A percentile compares a stretch with the other conserved stretches of the same genome.
These are phyloP conservation scores for Camponotus pennsylvanicus DNA, from an alignment of 1,140 invertebrate species.

Conservation along the genomic window DNA sequence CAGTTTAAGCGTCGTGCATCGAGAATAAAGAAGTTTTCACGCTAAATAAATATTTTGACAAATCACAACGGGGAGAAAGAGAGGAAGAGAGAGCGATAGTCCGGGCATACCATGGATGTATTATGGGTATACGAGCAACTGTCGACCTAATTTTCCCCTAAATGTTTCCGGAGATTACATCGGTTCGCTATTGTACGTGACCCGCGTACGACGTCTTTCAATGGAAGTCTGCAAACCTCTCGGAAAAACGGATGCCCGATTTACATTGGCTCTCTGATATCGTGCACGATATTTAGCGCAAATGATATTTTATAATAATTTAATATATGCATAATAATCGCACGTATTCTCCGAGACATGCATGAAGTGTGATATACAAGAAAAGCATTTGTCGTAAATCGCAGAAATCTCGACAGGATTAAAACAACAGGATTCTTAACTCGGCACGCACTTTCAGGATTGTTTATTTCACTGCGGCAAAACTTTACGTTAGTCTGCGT, in stretches of 20 bases:
- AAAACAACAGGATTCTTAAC: background rate
- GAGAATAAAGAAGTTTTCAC: constrained; percentile 59
- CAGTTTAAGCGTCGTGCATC: constrained; percentile 28
- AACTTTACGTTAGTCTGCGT: background rate
- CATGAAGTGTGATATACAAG: background rate
- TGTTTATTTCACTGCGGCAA: background rate
- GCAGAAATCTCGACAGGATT: background rate
- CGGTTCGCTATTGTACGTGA: constrained; percentile 82
- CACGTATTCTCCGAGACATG: background rate
- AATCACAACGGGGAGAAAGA: constrained; percentile 61
- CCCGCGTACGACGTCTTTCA: constrained; percentile 67
- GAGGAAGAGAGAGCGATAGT: constrained; percentile 16
- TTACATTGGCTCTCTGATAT: constrained; percentile 34
- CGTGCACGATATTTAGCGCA: background rate
- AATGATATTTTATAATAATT: constrained; percentile 32
- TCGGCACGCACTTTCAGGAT: background rate
- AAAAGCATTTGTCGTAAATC: background rate
- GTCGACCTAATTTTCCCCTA: constrained; percentile 85
- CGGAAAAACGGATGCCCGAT: constrained; percentile 54
- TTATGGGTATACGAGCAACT: constrained; percentile 82
- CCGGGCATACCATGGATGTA: constrained; percentile 39
- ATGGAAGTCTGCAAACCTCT: constrained; percentile 72
- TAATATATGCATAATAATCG: background rate
- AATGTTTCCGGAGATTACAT: constrained; percentile 85
- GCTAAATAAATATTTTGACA: constrained; percentile 83